Base-by-base conservation (phyloP, 2,113 vertebrate species). In the Coryphaenoides rupestris region DNA sequence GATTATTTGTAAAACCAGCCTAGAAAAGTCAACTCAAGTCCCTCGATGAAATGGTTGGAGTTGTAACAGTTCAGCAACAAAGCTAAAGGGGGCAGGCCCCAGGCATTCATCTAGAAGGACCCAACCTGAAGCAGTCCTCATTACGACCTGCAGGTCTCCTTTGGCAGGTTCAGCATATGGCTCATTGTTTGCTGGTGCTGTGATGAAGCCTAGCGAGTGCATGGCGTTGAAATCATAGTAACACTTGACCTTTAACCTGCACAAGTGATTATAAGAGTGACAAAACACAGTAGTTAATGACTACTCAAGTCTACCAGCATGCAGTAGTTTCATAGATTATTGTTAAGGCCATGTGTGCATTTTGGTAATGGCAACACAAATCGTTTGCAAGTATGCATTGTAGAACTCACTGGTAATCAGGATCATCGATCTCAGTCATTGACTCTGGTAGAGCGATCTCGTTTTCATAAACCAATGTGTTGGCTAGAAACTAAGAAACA, bases 381-480 rank as follows among this genome's bases (percentile, higher is more conserved):
- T 21, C 50, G 7, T 6, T 19, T 12, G 16, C 1, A 12, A 33
- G 33, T 10, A 58, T 28, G 9, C 16, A 3, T 21, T 46, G n/a
- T 54, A 22, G 16, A 19, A 80, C 85, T 77, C 17, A 90, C 87
- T 80, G 50, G 60, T 81, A 90, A 1, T 62, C 64, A 0, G 78
- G 54, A 17, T 80, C 70, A 0, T 75, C 59, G 0, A 47, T 14
- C 1, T 6, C 33, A 28, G 0, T 47, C 1, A 4, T 0, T 1
- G 61, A 58, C 5, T 62, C 62, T 19, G 87, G 81, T 60, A 87
- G 70, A 1, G 87, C 57, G 28, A 90, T 79, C 23, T 83, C 84
- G 66, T 91, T 91, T 58, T 88, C 86, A 55, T 91, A 91, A 17
- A 80, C 21, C 80, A 90, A 89, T 17, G 21, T 28, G 12, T 80